Percentiles rank a stretch among this genome's conserved stretches.
Evolutionary conservation across 1,140 invertebrate species (phyloP).

Genomic region (Adoxophyes honmai): DNA sequence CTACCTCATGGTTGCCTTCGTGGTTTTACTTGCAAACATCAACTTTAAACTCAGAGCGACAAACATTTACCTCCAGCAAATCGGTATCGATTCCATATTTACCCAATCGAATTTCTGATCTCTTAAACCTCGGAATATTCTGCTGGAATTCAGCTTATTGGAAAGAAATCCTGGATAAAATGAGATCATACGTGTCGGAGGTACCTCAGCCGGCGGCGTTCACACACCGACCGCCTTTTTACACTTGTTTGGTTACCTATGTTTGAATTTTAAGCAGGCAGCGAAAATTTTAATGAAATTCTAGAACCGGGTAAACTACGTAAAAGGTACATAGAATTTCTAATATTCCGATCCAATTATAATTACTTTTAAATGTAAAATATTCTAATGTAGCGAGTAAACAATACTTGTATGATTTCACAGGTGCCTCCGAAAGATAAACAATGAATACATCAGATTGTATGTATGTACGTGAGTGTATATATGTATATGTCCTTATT

Average conservation of each 20-base stretch:
- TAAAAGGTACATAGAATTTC: not conserved
- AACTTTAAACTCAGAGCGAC: no score
- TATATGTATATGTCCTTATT: no score
- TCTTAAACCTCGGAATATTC: constrained; percentile 35
- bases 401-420: not conserved
- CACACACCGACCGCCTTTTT: not conserved
- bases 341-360: not conserved
- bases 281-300: no score
- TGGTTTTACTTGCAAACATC: no score
- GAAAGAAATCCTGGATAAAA: constrained; percentile 48
- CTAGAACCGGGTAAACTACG: no score
- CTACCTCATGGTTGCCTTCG: no score
- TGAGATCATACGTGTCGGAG: constrained; percentile 34
- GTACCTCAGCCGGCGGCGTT: constrained; percentile 11
- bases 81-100: constrained; percentile 21
- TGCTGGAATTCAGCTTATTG: constrained; percentile 41
- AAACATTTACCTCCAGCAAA: no score
- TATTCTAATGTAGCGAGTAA: not conserved
- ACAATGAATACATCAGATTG: no score
- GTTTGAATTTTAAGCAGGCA: not conserved
- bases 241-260: constrained; percentile 17
- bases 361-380: not conserved
- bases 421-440: no score
- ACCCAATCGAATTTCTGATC: constrained; percentile 27
- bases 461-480: no score